These are phyloP conservation scores for Eudemis profundana DNA, from an alignment of 2,888 invertebrate species.

Conservation along the genomic window DNA sequence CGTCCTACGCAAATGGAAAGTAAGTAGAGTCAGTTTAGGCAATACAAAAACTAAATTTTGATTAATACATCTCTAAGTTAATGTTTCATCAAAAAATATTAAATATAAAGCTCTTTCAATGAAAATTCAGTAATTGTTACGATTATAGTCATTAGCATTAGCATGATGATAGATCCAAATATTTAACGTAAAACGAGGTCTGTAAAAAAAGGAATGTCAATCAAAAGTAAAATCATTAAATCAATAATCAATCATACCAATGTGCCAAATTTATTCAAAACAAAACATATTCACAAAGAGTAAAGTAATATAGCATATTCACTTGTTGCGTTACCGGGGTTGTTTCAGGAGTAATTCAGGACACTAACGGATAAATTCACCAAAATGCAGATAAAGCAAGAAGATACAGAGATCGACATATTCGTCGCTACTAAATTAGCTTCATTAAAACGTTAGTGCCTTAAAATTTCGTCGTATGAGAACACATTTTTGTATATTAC, in stretches of 20 bases:
- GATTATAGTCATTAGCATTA: too few species aligned
- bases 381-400: slow-evolving; percentile 63
- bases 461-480: background rate
- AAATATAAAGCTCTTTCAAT: too few species aligned
- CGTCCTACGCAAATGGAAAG: too few species aligned
- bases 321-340: slow-evolving; percentile 24
- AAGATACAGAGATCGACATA: slow-evolving; percentile 77
- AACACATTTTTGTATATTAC: too few species aligned
- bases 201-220: slow-evolving; percentile 4
- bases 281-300: slow-evolving; percentile 20
- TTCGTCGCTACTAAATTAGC: slow-evolving; percentile 84
- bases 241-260: too few species aligned
- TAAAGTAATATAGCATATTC: slow-evolving; percentile 33
- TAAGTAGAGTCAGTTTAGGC: too few species aligned
- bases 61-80: too few species aligned
- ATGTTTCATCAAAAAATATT: too few species aligned
- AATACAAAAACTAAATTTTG: too few species aligned
- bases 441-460: slow-evolving; percentile 83
- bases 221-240: too few species aligned
- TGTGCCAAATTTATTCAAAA: background rate
- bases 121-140: too few species aligned
- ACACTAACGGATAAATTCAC: slow-evolving; percentile 6
- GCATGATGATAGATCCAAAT: background rate
- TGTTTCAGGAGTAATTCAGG: background rate
- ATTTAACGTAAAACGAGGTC: background rate